These are phyloP conservation scores for Microplitis mediator DNA, from an alignment of 1,140 invertebrate species.

Conservation along the genomic window DNA sequence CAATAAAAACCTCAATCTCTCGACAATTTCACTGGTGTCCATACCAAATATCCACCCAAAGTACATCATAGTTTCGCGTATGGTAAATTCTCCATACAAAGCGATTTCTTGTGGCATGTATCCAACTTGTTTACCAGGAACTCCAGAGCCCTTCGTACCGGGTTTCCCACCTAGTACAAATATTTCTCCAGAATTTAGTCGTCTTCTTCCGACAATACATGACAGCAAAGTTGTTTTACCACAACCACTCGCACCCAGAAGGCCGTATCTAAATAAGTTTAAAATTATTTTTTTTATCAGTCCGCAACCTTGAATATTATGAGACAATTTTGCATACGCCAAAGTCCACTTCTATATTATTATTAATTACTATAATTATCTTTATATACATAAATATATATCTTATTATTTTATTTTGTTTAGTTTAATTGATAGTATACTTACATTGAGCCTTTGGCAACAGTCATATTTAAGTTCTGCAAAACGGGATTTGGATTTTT, in stretches of 20 bases:
- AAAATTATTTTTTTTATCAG: not conserved
- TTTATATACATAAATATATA: not conserved
- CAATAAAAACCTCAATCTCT: slow-evolving; percentile 84
- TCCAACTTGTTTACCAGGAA: slow-evolving; percentile 85
- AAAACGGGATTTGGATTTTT: slow-evolving; percentile 83
- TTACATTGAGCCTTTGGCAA: slow-evolving; percentile 90
- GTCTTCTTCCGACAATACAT: slow-evolving; percentile 83
- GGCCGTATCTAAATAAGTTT: slow-evolving; percentile 73
- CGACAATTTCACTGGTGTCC: slow-evolving; percentile 77
- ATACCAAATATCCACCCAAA: slow-evolving; percentile 97
- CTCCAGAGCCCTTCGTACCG: slow-evolving; percentile 78
- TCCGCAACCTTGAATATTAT: too few relatives aligned
- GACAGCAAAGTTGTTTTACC: slow-evolving; percentile 86
- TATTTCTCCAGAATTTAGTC: slow-evolving; percentile 83
- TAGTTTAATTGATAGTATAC: slow-evolving; percentile 50
- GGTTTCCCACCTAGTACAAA: slow-evolving; percentile 86
- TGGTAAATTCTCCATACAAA: slow-evolving; percentile 92
- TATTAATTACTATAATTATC: not conserved
- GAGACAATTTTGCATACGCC: too few relatives aligned
- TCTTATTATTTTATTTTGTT: not conserved
- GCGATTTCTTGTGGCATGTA: slow-evolving; percentile 92
- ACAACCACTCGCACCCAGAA: slow-evolving; percentile 85
- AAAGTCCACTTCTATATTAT: not conserved
- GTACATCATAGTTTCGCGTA: slow-evolving; percentile 93
- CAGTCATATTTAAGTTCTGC: slow-evolving; percentile 87